Conservation (phyloP, 2,113 vertebrate species). For the Tretioscincus oriximinensis region DNA sequence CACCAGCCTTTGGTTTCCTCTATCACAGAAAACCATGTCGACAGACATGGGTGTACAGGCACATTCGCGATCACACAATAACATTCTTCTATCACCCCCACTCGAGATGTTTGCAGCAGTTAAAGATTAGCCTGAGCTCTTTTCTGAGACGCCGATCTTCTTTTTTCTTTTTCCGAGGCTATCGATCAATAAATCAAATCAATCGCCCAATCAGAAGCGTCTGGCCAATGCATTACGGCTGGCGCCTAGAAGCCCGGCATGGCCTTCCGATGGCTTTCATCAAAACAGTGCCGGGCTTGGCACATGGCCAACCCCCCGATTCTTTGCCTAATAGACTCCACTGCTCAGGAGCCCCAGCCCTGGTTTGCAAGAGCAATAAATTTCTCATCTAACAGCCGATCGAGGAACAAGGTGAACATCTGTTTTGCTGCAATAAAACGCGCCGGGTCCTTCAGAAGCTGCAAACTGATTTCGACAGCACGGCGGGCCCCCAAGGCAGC, state of each 20-base stretch:
- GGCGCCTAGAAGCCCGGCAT: slow-evolving; percentile 77
- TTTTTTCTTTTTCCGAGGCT: slow-evolving; percentile 65
- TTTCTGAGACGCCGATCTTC: slow-evolving; percentile 85
- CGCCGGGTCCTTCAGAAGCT: slow-evolving; percentile 74
- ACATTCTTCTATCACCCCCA: background rate
- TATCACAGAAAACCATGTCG: no score
- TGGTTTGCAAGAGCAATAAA: slow-evolving; percentile 83
- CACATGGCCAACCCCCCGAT: slow-evolving; percentile 75
- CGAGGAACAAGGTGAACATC: slow-evolving; percentile 86
- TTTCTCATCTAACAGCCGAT: slow-evolving; percentile 87
- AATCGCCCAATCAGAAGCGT: slow-evolving; percentile 92
- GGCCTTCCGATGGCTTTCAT: slow-evolving; percentile 77
- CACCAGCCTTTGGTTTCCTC: no score
- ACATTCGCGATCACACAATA: no score
- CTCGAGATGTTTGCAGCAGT: slow-evolving; percentile 3
- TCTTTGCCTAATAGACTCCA: slow-evolving; percentile 54
- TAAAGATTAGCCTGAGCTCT: slow-evolving; percentile 42
- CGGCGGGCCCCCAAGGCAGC: slow-evolving; percentile 71
- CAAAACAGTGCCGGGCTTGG: slow-evolving; percentile 76
- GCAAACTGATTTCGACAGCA: slow-evolving; percentile 75
- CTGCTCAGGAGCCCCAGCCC: slow-evolving; percentile 81
- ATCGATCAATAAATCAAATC: slow-evolving; percentile 99
- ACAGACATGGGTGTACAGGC: no score
- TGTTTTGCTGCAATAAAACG: slow-evolving; percentile 86
- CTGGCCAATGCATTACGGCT: slow-evolving; percentile 93